Evolutionary conservation across 2,113 vertebrate species (phyloP), one percentile per base, ranked within the genome.

Genomic region (Montifringilla adamsi): DNA sequence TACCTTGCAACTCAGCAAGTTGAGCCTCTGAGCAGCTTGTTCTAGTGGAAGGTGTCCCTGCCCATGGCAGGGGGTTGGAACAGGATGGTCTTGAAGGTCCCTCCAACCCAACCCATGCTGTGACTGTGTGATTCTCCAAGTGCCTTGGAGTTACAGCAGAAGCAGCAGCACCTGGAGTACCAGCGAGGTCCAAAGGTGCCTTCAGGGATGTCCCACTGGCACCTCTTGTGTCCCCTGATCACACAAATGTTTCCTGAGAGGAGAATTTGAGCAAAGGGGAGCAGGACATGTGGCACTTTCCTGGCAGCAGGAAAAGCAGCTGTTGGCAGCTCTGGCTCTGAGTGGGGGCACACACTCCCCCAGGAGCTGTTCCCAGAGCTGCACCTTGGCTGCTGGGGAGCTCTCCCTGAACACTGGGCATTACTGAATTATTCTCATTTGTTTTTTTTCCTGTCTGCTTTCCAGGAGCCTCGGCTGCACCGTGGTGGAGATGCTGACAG

Each of bases 401-500:
- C 55, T 68, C 28, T 53, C 44, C 75, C 44, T 76, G 53, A 41
- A 4, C 50, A 0, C 23, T 8, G 35, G 10, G 39, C 17, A 0
- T 39, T 21, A 2, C 1, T 22, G 75, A 17, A 18, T 3, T n/a
- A 4, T 66, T 60, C 95, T 96, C 79, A 94, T 20, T 20, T 47
- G 18, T 6, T 5, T 15, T 43, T 63, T 67, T 50, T 17, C 5
- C 81, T 10, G 6, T 91, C 50, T 97, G n/a, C 87, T 95, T 50
- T 89, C 19, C 93, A 99, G 99, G 99, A 99, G 99, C 96, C 98
- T 99, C 3, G 99, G 98, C 87, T 99, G 99, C 91, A 99, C 99
- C 4, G 99, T 99, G 94, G 99, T 99, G 82, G 99, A 99, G 95
- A 99, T 99, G 99, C 96, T 99, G 97, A 99, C 99, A 9, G 99